These are phyloP conservation scores for Leptopilina boulardi DNA, from an alignment of 1,140 invertebrate genomes.

Conservation along the genomic window DNA sequence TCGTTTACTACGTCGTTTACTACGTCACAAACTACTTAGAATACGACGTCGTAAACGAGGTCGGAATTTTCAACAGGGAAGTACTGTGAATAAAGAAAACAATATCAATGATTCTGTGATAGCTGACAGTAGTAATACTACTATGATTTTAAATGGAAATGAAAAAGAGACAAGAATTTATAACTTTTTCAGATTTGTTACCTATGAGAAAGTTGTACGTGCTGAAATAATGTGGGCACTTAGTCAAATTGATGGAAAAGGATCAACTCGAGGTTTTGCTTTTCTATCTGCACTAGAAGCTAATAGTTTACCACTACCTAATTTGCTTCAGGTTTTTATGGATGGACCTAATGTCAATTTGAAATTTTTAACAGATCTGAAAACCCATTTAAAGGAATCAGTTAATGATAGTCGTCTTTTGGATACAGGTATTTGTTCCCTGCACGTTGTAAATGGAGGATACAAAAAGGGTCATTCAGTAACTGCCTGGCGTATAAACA, in stretches of 20 bases:
- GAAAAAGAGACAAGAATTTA: not conserved
- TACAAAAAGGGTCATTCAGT: not conserved
- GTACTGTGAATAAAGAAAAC: not conserved
- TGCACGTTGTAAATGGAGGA: not conserved
- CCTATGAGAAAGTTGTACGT: not conserved
- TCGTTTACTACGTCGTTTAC: no score
- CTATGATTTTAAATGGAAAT: not conserved
- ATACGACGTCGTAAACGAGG: no score
- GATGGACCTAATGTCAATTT: constrained; percentile 2
- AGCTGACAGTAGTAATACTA: not conserved
- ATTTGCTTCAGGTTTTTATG: not conserved
- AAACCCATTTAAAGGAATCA: not conserved
- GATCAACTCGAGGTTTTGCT: not conserved
- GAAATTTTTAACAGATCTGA: not conserved
- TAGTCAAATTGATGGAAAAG: not conserved
- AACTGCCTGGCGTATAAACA: not conserved
- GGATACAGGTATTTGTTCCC: constrained; percentile 1
- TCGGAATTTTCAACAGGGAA: no score
- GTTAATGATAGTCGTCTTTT: not conserved
- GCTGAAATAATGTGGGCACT: constrained; percentile 5
- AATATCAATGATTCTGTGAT: not conserved
- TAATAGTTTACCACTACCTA: not conserved
- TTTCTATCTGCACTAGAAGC: not conserved
- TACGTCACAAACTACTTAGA: no score
- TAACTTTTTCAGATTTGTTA: not conserved